phyloP scores from a whole-genome alignment of 2,888 invertebrate genomes.

The Beris chalybata region DNA sequence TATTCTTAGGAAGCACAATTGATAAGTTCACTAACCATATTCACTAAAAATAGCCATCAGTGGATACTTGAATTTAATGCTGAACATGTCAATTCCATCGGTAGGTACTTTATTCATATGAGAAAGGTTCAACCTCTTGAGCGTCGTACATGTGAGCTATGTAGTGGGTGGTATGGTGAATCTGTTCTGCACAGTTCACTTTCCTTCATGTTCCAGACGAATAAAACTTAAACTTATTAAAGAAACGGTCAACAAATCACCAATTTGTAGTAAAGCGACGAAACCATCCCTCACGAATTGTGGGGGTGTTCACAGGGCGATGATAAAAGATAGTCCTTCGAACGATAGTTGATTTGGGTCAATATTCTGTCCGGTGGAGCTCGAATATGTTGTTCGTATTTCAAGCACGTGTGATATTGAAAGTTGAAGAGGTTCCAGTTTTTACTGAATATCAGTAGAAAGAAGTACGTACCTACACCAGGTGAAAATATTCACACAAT shows the following conservation, averaged over 20 bases:
- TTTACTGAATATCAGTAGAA: too few species aligned
- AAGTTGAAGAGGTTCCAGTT: neutral
- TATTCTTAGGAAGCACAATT: constrained; percentile 8
- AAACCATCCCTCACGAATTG: too few species aligned
- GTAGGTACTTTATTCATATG: neutral
- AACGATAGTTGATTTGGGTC: constrained; percentile 12
- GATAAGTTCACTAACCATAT: constrained; percentile 20
- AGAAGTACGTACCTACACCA: too few species aligned
- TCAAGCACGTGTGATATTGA: constrained; percentile 7
- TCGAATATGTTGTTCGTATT: constrained; percentile 3
- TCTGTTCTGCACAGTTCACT: too few species aligned
- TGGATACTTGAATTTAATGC: constrained; percentile 5
- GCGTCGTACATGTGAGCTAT: neutral
- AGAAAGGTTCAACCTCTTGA: constrained; percentile 16
- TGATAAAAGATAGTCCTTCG: constrained; percentile 6
- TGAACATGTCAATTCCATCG: constrained; percentile 23
- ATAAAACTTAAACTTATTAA: too few species aligned
- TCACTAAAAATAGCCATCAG: constrained; percentile 3
- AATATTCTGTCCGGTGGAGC: constrained; percentile 1
- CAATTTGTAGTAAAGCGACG: neutral
- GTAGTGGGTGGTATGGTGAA: too few species aligned
- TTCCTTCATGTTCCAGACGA: too few species aligned
- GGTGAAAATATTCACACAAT: too few species aligned
- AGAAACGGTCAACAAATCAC: neutral
- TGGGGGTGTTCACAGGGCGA: too few species aligned